Percentiles rank a stretch among this genome's conserved stretches.
These are phyloP conservation scores for Diplodus puntazzo DNA, from an alignment of 2,797 vertebrate species.

Conservation along the genomic window DNA sequence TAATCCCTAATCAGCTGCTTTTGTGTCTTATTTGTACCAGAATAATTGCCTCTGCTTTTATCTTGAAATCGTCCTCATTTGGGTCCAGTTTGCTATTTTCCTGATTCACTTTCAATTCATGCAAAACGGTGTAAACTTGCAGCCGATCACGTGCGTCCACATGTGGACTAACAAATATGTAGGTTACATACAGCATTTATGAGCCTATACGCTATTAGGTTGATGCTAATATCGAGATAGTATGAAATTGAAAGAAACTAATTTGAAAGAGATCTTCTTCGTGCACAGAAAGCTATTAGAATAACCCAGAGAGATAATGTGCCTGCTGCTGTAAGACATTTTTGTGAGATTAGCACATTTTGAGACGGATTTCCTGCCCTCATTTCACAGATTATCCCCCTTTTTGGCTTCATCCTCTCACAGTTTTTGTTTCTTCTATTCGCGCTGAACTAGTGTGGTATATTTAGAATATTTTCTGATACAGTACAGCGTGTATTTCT, in stretches of 20 bases:
- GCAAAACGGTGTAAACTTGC: background rate
- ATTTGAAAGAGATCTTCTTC: background rate
- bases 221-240: background rate
- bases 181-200: background rate
- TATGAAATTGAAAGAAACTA: background rate
- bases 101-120: background rate
- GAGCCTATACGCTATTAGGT: background rate
- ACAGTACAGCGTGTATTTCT: background rate
- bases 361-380: background rate
- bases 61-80: background rate
- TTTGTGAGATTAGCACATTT: background rate
- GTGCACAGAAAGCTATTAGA: background rate
- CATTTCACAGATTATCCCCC: background rate
- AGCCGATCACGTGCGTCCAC: background rate
- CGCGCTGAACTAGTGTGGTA: background rate
- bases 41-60: slow-evolving; percentile 9
- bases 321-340: background rate
- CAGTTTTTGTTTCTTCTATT: background rate
- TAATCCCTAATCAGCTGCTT: background rate
- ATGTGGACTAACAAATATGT: background rate
- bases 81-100: background rate
- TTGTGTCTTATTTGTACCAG: background rate
- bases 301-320: background rate
- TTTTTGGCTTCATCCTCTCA: background rate
- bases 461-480: background rate